phyloP scores from a whole-genome alignment of 1,140 invertebrate genomes.

The Megalonaias nervosa region DNA sequence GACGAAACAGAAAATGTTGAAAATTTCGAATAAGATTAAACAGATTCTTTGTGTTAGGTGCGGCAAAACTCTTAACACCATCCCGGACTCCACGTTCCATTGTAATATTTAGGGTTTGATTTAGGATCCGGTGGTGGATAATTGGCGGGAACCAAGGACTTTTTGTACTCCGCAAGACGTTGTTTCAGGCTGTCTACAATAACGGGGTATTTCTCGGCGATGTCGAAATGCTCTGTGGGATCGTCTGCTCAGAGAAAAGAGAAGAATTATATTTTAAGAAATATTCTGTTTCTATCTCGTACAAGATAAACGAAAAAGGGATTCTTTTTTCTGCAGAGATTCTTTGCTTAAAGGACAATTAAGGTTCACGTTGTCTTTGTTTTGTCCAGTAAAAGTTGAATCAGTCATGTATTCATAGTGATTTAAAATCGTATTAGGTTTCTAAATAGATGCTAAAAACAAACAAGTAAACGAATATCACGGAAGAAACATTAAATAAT shows the following conservation, averaged over 20 bases:
- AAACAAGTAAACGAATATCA: not conserved
- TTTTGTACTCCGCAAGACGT: slow-evolving; percentile 22
- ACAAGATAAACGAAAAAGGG: not conserved
- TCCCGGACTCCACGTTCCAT: slow-evolving; percentile 28
- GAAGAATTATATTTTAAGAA: not conserved
- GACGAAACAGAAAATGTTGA: too few relatives aligned
- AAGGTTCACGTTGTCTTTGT: not conserved
- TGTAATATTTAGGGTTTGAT: slow-evolving; percentile 22
- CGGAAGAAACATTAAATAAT: slow-evolving; percentile 7
- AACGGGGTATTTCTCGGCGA: slow-evolving; percentile 16
- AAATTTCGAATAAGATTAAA: too few relatives aligned
- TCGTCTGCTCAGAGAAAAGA: slow-evolving; percentile 15
- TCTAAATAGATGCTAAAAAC: not conserved
- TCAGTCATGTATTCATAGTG: not conserved
- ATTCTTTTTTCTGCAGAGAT: not conserved
- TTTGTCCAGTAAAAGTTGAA: not conserved
- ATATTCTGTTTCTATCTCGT: not conserved
- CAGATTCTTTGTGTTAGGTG: too few relatives aligned
- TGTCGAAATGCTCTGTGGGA: slow-evolving; percentile 18
- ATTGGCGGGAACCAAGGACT: slow-evolving; percentile 20
- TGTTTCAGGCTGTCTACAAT: slow-evolving; percentile 28
- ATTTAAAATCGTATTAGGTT: not conserved
- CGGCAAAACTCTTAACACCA: slow-evolving; percentile 15
- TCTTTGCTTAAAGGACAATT: not conserved
- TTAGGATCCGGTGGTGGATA: slow-evolving; percentile 13